Base-by-base conservation (phyloP, 2,888 invertebrate species). In the Conus canariensis region DNA sequence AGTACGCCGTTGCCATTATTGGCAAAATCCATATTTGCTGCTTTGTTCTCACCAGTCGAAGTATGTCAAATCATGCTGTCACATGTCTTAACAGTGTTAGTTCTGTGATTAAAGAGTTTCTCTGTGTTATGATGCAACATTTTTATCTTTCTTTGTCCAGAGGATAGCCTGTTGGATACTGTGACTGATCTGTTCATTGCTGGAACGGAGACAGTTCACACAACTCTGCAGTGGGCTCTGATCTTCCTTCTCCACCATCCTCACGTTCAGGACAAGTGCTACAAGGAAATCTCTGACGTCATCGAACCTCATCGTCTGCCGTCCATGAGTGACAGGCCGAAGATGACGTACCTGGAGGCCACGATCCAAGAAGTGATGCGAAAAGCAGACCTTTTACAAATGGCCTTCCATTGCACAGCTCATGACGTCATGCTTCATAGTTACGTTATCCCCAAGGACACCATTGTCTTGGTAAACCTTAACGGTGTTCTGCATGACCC, bases 171-270 rank as follows among this genome's bases (percentile, higher is more conserved):
- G 14, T 58, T 77, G 74, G 77, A 56, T 12, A n/a, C 85, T 1
- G 88, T 93, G 9, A 83, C 58, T 22, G 94, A 94, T 67, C 92
- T 95, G 0, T 93, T 94, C 85, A 90, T 92, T 10, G 95, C 95
- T 58, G 95, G 94, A 16, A 93, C 93, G 95, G 98, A 98, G 94
- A 98, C 98, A 1, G 98, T 98, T 0, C 97, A 98, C 22, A 98
- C 98, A n/a, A 98, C 98, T 0, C 98, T 98, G 92, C 98, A 98
- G 95, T 98, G 98, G 97, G 97, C 98, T 91, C 97, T 98, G 8
- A 98, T 98, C 92, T 97, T 98, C 94, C 97, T 98, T 95, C 98
- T 98, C 14, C 97, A 98, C 87, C 97, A 98, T 95, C 98, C 98
- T 74, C 97, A 98, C 19, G 97, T 93, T 1, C 92, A 92, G 60